Percentiles rank a stretch among this genome's conserved stretches.
phyloP scores from a whole-genome alignment of 1,140 invertebrate genomes.

The Euglossa dilemma region DNA sequence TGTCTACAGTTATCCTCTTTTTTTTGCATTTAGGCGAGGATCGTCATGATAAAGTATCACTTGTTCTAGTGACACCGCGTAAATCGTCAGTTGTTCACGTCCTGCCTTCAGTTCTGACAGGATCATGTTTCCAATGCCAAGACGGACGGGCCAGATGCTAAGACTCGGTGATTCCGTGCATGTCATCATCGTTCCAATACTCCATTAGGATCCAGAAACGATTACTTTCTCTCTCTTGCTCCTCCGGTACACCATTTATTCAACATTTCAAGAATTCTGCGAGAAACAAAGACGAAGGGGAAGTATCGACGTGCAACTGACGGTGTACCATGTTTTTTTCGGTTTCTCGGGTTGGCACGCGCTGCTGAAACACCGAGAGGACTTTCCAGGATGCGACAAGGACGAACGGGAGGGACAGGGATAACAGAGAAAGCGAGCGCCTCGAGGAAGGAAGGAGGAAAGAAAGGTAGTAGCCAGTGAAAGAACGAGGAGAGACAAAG shows the following conservation, averaged over 20 bases:
- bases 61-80: neutral
- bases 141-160: neutral
- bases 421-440: constrained; percentile 26
- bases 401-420: constrained; percentile 12
- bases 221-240: too few species aligned
- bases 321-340: constrained; percentile 12
- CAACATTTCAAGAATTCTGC: too few species aligned
- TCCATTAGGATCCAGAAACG: neutral
- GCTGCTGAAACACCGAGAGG: constrained; percentile 12
- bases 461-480: neutral
- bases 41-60: too few species aligned
- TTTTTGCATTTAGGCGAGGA: neutral
- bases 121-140: neutral
- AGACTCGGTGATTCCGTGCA: neutral
- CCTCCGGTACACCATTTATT: neutral
- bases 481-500: neutral
- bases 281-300: neutral
- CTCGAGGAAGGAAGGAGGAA: neutral
- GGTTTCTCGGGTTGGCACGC: neutral
- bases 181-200: neutral
- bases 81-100: neutral
- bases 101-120: neutral
- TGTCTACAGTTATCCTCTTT: neutral
- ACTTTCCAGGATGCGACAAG: constrained; percentile 10
- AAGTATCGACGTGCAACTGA: neutral